Conservation (phyloP, 2,113 vertebrate species). For the Maccullochella peelii region DNA sequence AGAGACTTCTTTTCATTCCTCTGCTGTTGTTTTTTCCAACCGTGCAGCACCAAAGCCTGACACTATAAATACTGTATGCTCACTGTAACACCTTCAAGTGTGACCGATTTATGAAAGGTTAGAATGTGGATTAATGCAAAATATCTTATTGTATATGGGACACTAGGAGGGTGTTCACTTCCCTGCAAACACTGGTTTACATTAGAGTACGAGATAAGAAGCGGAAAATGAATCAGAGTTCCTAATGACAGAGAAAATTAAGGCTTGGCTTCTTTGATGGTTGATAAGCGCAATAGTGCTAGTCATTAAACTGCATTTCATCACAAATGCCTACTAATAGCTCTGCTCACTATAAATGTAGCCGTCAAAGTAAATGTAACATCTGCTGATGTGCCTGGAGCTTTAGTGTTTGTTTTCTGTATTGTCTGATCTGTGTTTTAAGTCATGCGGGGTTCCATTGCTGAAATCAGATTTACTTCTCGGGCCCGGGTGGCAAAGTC, state of each 20-base stretch:
- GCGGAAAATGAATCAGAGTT: neutral
- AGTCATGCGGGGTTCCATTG: constrained; percentile 61
- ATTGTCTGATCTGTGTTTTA: constrained; percentile 58
- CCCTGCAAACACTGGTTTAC: neutral
- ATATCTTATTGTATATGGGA: neutral
- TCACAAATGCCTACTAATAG: neutral
- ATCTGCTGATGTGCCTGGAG: constrained; percentile 35
- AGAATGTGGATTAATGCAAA: constrained; percentile 15
- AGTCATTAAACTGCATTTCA: constrained; percentile 7
- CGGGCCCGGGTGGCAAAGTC: constrained; percentile 69
- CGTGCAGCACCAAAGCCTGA: constrained; percentile 60
- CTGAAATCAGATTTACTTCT: constrained; percentile 69
- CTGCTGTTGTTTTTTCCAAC: constrained; percentile 81
- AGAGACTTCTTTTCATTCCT: constrained; percentile 81
- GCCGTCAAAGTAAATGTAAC: constrained; percentile 29
- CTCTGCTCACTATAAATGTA: constrained; percentile 7
- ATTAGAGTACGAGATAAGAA: neutral
- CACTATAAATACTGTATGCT: constrained; percentile 54
- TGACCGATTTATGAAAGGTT: constrained; percentile 5
- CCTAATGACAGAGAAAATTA: constrained; percentile 5
- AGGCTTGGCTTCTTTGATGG: neutral
- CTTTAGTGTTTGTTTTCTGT: constrained; percentile 46
- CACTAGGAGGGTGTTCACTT: neutral
- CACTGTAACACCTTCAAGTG: constrained; percentile 26
- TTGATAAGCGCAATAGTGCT: neutral